Conservation (phyloP, 1,140 invertebrate genomes). For the Arion vulgaris region DNA sequence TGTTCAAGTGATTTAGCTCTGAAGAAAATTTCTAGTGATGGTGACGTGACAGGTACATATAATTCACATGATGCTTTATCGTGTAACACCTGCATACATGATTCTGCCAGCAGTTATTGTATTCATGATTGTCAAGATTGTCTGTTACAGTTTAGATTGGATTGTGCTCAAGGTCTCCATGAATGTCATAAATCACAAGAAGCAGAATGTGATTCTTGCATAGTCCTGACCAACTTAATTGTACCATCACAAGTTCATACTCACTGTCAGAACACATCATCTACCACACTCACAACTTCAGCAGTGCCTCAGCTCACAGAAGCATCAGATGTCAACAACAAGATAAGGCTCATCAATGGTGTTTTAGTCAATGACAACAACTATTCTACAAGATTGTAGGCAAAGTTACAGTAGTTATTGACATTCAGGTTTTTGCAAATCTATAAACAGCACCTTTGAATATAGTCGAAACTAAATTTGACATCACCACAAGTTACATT, state of each 20-base stretch:
- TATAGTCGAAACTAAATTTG: too few species aligned
- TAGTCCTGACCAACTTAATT: neutral
- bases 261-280: neutral
- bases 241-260: neutral
- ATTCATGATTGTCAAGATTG: neutral
- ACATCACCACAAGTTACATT: too few species aligned
- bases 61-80: neutral
- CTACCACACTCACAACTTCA: too few species aligned
- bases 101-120: neutral
- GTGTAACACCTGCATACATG: neutral
- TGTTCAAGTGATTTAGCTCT: neutral
- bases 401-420: neutral
- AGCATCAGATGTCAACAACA: neutral
- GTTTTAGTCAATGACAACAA: slow-evolving; percentile 16
- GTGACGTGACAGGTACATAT: neutral
- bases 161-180: neutral
- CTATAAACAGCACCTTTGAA: neutral
- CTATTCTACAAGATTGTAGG: slow-evolving; percentile 10
- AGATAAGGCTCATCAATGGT: slow-evolving; percentile 10
- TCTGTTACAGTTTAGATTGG: too few species aligned
- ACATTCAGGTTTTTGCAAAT: neutral
- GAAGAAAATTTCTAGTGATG: neutral
- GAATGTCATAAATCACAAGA: neutral
- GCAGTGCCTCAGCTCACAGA: too few species aligned
- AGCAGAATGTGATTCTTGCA: neutral